Base-by-base conservation (phyloP, 1,140 invertebrate species). In the Anastrepha obliqua region DNA sequence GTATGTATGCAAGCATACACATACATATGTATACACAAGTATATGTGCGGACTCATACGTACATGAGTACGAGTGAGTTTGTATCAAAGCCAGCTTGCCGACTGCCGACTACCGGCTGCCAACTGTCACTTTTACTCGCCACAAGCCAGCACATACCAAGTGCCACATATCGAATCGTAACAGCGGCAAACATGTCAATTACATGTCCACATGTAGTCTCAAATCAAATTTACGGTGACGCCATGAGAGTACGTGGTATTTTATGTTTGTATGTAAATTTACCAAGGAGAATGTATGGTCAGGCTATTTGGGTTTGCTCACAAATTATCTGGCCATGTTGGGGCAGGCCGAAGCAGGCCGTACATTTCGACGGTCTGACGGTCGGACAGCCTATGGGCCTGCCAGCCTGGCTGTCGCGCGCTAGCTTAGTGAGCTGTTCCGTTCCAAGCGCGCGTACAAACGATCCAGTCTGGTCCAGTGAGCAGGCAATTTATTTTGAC, bases 131-230 rank as follows among this genome's bases (percentile, higher is more conserved):
- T 81, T 81, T 81, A 58, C 74, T 81, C 74, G 74, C 74, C 74
- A 81, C 74, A 81, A 55, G 74, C 74, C 74, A 55, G 9, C 74
- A 81, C 74, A 81, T 81, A 81, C 74, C 74, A 81, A 81, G n/a
- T 81, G 74, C 74, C 74, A 58, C 74, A 81, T 81, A 81, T 81
- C 47, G 74, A 81, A 81, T 55, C 74, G 55, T 81, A 81, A 81
- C 74, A 81, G 74, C 74, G 74, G 74, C 74, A 81, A 81, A 81
- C 74, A 81, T 81, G 74, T 81, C 74, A 81, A 81, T 81, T 81
- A 81, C 74, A 81, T 4, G 74, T 81, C 74, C 74, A 55, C 74
- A 81, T 81, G 74, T 42, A 81, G 74, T 55, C 74, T 51, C 74
- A 81, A 81, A 81, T 81, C 74, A 81, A 81, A 81, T 81, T 81